Conservation (phyloP, 2,797 vertebrate genomes). For the Remorina albescens region DNA sequence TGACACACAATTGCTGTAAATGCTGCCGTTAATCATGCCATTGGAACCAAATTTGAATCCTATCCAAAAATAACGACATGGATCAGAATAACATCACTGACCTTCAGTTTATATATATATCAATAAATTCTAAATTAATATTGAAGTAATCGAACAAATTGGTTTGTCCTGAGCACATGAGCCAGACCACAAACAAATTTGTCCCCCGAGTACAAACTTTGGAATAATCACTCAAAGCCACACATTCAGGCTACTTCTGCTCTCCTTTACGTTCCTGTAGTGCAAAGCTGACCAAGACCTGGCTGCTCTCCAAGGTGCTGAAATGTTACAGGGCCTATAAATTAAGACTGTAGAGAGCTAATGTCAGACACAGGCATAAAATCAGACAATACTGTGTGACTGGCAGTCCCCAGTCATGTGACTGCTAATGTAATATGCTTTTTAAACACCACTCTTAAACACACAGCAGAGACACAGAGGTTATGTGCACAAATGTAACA, state of each 20-base stretch:
- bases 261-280: background rate
- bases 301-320: constrained; percentile 84
- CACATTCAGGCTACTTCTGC: background rate
- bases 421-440: fast-evolving
- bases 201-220: no score
- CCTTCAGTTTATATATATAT: background rate
- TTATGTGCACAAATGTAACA: background rate
- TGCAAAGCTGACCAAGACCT: background rate
- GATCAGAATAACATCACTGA: background rate
- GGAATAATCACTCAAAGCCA: background rate
- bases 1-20: constrained; percentile 38
- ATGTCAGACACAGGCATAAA: background rate
- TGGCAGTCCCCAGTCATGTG: background rate
- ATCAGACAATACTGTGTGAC: background rate
- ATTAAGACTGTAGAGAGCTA: background rate
- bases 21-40: constrained; percentile 27
- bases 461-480: background rate
- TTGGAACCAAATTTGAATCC: background rate
- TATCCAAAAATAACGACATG: background rate
- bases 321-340: constrained; percentile 37
- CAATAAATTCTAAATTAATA: no score
- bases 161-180: no score
- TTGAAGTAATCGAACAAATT: no score
- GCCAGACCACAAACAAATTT: background rate
- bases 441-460: background rate